These are phyloP conservation scores for Vesta saturnalis DNA, from an alignment of 2,888 invertebrate species.

Conservation along the genomic window DNA sequence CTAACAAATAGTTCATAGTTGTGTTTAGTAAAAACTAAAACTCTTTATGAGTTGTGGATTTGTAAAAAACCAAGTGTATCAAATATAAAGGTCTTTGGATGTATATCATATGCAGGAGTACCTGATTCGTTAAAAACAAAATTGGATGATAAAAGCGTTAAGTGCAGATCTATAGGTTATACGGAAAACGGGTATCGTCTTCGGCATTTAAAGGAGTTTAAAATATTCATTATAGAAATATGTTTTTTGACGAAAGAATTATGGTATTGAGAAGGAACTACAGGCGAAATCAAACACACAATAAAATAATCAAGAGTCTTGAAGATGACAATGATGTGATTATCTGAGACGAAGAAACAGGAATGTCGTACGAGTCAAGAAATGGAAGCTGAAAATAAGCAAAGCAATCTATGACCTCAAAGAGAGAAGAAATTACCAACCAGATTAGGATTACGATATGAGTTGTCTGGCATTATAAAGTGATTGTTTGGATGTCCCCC, in stretches of 20 bases:
- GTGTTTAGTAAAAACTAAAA: conserved; percentile 17
- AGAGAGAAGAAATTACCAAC: conserved; percentile 2
- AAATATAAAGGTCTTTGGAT: too few species aligned
- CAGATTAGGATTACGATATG: background rate
- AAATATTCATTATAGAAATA: too few species aligned
- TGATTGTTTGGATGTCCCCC: background rate
- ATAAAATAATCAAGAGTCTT: background rate
- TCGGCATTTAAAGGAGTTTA: background rate
- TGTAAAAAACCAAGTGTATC: conserved; percentile 29
- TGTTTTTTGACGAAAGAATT: too few species aligned
- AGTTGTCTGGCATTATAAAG: background rate
- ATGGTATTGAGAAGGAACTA: too few species aligned
- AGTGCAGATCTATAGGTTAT: conserved; percentile 32
- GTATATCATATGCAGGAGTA: conserved; percentile 28
- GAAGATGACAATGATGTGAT: conserved; percentile 3
- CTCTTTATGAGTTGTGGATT: conserved; percentile 29
- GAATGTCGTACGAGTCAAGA: background rate
- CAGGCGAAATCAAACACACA: too few species aligned
- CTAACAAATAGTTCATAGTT: conserved; percentile 43
- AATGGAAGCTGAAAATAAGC: background rate
- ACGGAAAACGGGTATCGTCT: conserved; percentile 14
- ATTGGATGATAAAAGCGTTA: conserved; percentile 27
- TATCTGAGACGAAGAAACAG: background rate
- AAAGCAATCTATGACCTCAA: background rate
- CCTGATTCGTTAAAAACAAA: conserved; percentile 27